Evolutionary conservation across 2,113 vertebrate genomes (phyloP).

Genomic region (Paramormyrops kingsleyae): DNA sequence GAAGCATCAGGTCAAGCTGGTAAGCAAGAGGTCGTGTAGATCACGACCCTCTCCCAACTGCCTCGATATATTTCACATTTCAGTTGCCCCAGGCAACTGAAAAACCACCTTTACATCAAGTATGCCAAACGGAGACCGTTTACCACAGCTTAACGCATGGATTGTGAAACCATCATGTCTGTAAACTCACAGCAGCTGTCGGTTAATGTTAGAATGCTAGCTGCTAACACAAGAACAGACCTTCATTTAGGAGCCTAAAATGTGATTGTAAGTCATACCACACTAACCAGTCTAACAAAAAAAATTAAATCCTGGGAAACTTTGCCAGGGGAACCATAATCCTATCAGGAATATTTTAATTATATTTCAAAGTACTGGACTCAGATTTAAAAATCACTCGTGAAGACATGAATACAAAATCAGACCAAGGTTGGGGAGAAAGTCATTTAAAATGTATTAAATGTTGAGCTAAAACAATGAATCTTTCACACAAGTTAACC

Average conservation of each 20-base stretch:
- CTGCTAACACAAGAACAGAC: neutral
- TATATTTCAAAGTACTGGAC: neutral
- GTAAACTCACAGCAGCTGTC: neutral
- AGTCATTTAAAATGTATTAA: neutral
- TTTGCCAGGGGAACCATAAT: neutral
- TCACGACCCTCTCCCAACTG: neutral
- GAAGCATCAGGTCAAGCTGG: neutral
- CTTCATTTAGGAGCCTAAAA: neutral
- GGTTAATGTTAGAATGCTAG: neutral
- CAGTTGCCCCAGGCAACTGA: no score
- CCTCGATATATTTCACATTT: neutral
- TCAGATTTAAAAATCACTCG: neutral
- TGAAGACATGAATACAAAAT: neutral
- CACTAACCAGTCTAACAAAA: neutral
- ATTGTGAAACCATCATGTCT: neutral
- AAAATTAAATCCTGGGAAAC: neutral
- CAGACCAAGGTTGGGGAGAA: neutral
- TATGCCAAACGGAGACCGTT: neutral
- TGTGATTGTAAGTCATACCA: neutral
- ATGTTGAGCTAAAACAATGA: neutral
- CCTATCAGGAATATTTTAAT: neutral
- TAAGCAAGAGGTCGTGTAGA: neutral
- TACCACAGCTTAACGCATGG: neutral
- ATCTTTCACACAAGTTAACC: neutral
- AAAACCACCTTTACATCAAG: neutral